Evolutionary conservation across 2,797 vertebrate species (phyloP).

Genomic region (Pipistrellus nathusii): DNA sequence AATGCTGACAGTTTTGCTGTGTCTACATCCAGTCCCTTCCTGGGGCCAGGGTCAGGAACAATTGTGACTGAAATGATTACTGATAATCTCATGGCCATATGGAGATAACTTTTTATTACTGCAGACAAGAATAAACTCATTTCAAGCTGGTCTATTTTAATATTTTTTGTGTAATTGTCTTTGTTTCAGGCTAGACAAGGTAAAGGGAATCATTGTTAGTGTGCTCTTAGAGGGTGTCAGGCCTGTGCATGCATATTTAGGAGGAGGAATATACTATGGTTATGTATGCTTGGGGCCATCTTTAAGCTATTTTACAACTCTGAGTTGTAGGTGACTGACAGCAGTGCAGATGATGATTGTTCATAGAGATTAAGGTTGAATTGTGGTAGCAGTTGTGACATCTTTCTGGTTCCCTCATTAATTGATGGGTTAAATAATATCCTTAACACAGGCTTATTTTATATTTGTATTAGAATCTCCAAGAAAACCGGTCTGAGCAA

Average conservation of each 20-base stretch:
- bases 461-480: background rate
- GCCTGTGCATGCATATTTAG: background rate
- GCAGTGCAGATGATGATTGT: background rate
- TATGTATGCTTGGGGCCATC: background rate
- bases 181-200: conserved; percentile 23
- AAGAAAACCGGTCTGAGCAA: background rate
- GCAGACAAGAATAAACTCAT: conserved; percentile 52
- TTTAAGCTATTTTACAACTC: background rate
- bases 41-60: background rate
- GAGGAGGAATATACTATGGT: conserved; percentile 14
- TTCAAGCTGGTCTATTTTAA: conserved; percentile 64
- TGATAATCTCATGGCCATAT: conserved; percentile 43
- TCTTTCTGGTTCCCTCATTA: background rate
- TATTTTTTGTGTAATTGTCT: conserved; percentile 62
- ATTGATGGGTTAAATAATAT: background rate
- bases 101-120: conserved; percentile 54
- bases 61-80: background rate
- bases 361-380: background rate
- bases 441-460: background rate
- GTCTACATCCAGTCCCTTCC: background rate
- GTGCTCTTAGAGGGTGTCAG: conserved; percentile 1
- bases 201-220: conserved; percentile 21
- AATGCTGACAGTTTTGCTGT: background rate
- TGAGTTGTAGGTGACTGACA: background rate
- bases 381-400: background rate